Conservation (phyloP, 2,113 vertebrate species). For the Bombycilla garrulus region DNA sequence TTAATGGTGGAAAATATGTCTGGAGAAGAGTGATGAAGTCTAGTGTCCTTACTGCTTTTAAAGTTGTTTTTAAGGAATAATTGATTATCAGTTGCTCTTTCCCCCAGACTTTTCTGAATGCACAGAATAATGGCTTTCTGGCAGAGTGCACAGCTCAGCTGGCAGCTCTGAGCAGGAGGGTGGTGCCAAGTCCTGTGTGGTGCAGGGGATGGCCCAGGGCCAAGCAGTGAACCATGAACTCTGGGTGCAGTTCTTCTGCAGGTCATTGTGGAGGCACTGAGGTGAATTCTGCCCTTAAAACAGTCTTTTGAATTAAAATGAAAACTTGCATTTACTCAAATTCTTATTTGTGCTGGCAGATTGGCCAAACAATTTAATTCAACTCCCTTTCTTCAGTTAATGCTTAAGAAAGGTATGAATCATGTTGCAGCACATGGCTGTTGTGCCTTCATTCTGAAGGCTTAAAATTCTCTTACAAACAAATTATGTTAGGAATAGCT, state of each 20-base stretch:
- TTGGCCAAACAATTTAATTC: background rate
- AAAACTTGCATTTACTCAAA: background rate
- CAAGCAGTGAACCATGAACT: background rate
- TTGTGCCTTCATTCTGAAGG: background rate
- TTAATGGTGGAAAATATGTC: background rate
- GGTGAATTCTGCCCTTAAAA: background rate
- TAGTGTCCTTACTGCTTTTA: background rate
- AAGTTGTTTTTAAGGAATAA: background rate
- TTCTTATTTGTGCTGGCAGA: slow-evolving; percentile 4
- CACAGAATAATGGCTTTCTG: background rate
- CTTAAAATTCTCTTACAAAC: background rate
- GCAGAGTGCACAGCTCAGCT: background rate
- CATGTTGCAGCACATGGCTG: background rate
- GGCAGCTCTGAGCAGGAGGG: background rate
- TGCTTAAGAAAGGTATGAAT: background rate
- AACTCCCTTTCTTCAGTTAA: background rate
- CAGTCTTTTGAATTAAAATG: background rate
- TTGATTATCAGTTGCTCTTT: background rate
- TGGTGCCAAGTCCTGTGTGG: background rate
- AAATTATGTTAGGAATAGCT: background rate
- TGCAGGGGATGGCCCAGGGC: background rate
- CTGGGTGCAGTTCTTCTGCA: background rate
- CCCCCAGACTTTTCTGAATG: background rate
- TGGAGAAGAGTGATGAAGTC: background rate
- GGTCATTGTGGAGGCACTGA: background rate